A percentile compares a stretch with the other conserved stretches of the same genome.
phyloP scores from a whole-genome alignment of 53 echinoderm and acorn worm genomes.

The Luidia sarsii region DNA sequence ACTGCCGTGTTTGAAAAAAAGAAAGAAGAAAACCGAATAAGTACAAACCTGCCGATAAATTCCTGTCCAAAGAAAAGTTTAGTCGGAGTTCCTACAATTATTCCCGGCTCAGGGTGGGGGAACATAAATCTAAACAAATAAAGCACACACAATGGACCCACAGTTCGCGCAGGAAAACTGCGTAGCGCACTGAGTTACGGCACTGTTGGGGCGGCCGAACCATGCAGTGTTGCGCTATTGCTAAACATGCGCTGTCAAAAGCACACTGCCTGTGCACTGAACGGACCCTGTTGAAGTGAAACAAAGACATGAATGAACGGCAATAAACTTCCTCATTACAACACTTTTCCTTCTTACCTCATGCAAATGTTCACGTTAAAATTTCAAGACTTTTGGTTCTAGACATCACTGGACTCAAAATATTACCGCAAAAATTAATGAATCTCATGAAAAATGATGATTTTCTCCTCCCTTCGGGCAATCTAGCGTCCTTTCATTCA shows the following conservation, averaged over 20 bases:
- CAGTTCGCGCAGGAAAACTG: too few species aligned
- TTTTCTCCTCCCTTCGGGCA: slow-evolving; percentile 61
- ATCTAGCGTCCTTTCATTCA: slow-evolving; percentile 61
- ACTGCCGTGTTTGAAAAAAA: too few species aligned
- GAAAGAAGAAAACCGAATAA: too few species aligned
- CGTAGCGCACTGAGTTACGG: background rate
- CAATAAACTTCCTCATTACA: slow-evolving; percentile 25
- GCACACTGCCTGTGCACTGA: slow-evolving; percentile 1
- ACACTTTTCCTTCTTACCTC: slow-evolving; percentile 54
- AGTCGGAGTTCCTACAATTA: too few species aligned
- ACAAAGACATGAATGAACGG: slow-evolving; percentile 57
- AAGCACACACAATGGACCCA: too few species aligned
- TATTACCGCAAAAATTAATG: slow-evolving; percentile 49
- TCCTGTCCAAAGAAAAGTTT: too few species aligned
- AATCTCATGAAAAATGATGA: slow-evolving; percentile 63
- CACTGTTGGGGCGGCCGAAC: too few species aligned
- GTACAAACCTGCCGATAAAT: too few species aligned
- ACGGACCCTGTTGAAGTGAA: slow-evolving; percentile 43
- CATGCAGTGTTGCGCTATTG: too few species aligned
- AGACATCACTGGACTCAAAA: slow-evolving; percentile 53
- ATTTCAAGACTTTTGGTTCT: slow-evolving; percentile 41
- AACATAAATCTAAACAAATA: too few species aligned
- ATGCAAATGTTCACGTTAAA: slow-evolving; percentile 44
- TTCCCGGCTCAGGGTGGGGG: too few species aligned
- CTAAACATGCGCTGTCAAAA: slow-evolving; percentile 15